Base-by-base conservation (phyloP, 2,797 vertebrate genomes). In the Paedocypris micromegethes region DNA sequence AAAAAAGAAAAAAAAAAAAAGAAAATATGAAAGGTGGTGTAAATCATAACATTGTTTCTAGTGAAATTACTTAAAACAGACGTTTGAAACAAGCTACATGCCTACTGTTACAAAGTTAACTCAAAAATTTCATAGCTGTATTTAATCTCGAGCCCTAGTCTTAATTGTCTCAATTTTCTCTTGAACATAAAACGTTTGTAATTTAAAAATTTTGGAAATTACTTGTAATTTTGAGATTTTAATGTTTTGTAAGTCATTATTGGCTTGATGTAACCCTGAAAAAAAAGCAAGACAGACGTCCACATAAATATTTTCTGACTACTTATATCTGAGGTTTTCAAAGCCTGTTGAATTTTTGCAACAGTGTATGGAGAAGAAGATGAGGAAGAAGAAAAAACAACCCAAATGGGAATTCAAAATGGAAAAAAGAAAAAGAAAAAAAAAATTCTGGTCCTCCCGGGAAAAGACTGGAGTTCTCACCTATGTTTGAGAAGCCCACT, bases 401-500 rank as follows among this genome's bases (percentile, higher is more conserved):
- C 43, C 68, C 39, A 5, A 47, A 39, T 47, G 40, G 56, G 62
- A 66, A 64, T 5, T 72, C 50, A 46, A 61, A 66, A 61, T 49
- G 47, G 72, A 69, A 58, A 4, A 70, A 73, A 43, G 58, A 61
- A 75, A 57, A 76, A 70, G 76, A 41, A 72, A 66, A 68, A 40
- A 58, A 43, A 77, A 57, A 72, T 78, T 52, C 64, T 61, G 53
- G 71, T 77, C 79, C 80, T 79, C 61, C 80, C 68, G n/a, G 72
- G 73, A 59, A 73, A 6, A 37, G 79, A 77, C 69, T 79, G 70
- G 84, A 83, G 82, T 91, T 93, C 96, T 98, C 94, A 99, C 97
- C 97, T 96, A 95, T 95, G 95, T 91, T 99, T 99, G 91, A 99
- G 94, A 85, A 99, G 96, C 89, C 92, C 97, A 96, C 97, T 99